Base-by-base conservation (phyloP, 1,140 invertebrate genomes). In the Monomorium pharaonis region DNA sequence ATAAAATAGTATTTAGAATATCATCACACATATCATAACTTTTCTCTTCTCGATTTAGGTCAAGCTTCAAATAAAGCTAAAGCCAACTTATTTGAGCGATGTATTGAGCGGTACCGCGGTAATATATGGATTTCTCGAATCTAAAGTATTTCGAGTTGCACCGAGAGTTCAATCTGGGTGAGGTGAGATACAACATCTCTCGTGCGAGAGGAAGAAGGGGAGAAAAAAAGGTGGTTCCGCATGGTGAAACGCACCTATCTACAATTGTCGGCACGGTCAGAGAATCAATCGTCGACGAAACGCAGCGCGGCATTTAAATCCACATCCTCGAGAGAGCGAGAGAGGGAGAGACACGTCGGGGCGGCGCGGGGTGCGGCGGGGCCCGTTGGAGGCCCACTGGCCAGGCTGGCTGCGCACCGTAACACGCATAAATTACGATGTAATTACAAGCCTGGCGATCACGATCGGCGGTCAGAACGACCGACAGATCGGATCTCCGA, bases 381-480 rank as follows among this genome's bases (percentile, higher is more conserved):
- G 65, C 75, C 70, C 86, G 76, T 85, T 58, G 56, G 83, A 87
- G 85, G 76, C 80, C 80, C 78, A 75, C 51, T 78, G 86, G 86
- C 77, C 84, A 62, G 49, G 69, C 83, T 84, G 78, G 69, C 86
- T 87, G 90, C 84, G 86, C 91, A 93, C 90, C 92, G 92, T 94
- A 92, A 93, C 92, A 93, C 93, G 93, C 93, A 94, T 94, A 94
- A 94, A 94, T 94, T 94, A 94, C 93, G 93, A 94, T 92, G 93
- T 94, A 94, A 94, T 94, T 94, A 94, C 93, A 94, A 93, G 92
- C 91, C 85, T 84, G 92, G 88, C 88, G 93, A 94, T 94, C 93
- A 90, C 91, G 92, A 94, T 94, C 91, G 87, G 83, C 87, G 92
- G 86, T 91, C 88, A 90, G 85, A 86, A 91, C 88, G 85, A 83